Evolutionary conservation across 2,797 vertebrate genomes (phyloP), one percentile per base, ranked within the genome.

Genomic region (Notolepis coatsorum): DNA sequence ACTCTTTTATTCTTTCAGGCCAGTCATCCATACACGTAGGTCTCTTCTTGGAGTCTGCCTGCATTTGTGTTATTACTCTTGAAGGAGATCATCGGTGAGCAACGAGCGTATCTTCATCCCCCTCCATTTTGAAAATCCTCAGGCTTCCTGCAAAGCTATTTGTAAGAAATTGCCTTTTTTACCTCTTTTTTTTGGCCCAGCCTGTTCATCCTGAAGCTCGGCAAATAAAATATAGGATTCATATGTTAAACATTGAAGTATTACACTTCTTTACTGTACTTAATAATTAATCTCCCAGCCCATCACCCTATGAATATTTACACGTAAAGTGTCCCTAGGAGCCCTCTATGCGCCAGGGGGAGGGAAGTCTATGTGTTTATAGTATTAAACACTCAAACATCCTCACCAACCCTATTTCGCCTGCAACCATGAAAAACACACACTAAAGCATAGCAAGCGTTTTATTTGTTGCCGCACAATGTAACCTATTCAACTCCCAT

Each of bases 251-350:
- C 84, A 81, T 49, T 67, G 63, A 90, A 87, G 79, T 81, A 83
- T 87, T 82, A 69, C 77, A 86, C 75, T 88, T 91, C 84, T 90
- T 86, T 79, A 54, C 76, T 61, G 71, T 74, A 74, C 84, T 93
- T 86, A 92, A 93, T 92, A 92, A 92, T 93, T 92, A 88, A 93
- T 90, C 74, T 68, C 66, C 81, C 81, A 77, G 82, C 86, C 82
- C 81, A 85, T 89, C 77, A 61, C 78, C 82, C 85, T 80, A 86
- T 91, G 91, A 93, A 93, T 93, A 93, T 93, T 93, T 92, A 91
- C 92, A 92, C 85, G 89, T 78, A 81, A 89, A 90, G 84, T 88
- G 90, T 93, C 90, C 91, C 91, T 84, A 64, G 66, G 90, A 91
- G 89, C 86, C 71, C 73, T 79, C 73, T 61, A 47, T 76, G 70